A percentile compares a stretch with the other conserved stretches of the same genome.
Evolutionary conservation across 2,113 vertebrate species (phyloP).

Genomic region (Crotalus tigris): DNA sequence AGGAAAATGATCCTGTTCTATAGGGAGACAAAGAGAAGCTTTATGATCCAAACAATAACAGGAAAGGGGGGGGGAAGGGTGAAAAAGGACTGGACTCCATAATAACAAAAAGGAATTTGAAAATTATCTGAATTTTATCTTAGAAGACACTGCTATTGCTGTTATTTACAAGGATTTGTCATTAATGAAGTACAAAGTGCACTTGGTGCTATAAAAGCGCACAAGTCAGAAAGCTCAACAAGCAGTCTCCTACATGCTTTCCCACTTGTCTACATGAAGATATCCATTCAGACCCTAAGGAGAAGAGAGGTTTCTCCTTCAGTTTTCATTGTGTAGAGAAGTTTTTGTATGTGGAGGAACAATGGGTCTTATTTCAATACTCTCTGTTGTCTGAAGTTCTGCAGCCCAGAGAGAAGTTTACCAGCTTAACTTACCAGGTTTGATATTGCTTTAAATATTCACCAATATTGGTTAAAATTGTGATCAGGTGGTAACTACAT

Average conservation of each 20-base stretch:
- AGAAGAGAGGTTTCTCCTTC: neutral
- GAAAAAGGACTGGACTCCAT: neutral
- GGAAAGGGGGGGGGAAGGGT: neutral
- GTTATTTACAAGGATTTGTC: neutral
- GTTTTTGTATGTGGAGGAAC: neutral
- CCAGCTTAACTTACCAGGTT: neutral
- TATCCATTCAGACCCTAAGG: neutral
- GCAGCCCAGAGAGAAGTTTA: neutral
- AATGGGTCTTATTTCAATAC: too few species aligned
- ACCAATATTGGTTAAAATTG: neutral
- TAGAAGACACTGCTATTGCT: neutral
- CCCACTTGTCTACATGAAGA: neutral
- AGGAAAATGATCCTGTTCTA: conserved; percentile 31
- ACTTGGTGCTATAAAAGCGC: neutral
- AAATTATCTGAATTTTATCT: neutral
- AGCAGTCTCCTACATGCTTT: neutral
- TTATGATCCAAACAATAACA: conserved; percentile 35
- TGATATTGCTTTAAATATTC: neutral
- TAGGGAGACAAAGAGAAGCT: conserved; percentile 31
- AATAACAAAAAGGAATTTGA: neutral
- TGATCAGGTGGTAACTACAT: neutral
- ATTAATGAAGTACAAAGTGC: neutral
- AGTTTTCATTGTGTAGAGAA: neutral
- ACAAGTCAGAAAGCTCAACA: neutral
- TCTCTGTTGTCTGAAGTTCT: neutral